phyloP scores from a whole-genome alignment of 2,113 vertebrate genomes.

The Macquaria ambigua region DNA sequence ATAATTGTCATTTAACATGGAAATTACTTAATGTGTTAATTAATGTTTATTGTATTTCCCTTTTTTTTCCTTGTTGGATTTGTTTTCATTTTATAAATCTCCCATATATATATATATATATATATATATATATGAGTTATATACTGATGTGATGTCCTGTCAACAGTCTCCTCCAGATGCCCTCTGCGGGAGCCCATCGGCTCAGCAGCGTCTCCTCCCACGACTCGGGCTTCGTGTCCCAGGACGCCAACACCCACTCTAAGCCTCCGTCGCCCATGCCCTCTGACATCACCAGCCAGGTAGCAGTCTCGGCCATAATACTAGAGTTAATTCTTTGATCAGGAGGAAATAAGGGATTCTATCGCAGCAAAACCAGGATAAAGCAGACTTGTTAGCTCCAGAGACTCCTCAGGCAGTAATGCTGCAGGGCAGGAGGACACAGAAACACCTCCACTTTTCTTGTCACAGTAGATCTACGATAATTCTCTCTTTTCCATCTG shows the following conservation, averaged over 20 bases:
- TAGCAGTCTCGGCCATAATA: conserved; percentile 61
- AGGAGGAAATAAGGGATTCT: not conserved
- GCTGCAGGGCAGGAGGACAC: conserved; percentile 33
- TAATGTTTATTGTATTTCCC: no score
- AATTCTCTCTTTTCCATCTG: conserved; percentile 9
- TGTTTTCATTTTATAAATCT: not conserved
- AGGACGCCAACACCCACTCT: conserved; percentile 94
- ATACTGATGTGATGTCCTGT: conserved; percentile 6
- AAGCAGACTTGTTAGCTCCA: conserved; percentile 13
- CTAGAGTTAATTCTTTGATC: conserved; percentile 12
- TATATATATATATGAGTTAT: not conserved
- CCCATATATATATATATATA: not conserved
- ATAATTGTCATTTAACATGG: not conserved
- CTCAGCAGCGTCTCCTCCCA: conserved; percentile 99
- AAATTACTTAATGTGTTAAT: not conserved
- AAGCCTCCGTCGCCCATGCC: conserved; percentile 99
- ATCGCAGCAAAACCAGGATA: conserved; percentile 4
- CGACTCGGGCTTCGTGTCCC: conserved; percentile 97
- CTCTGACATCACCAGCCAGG: conserved; percentile 98
- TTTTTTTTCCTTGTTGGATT: not conserved
- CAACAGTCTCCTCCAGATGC: conserved; percentile 93
- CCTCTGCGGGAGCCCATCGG: conserved; percentile 88
- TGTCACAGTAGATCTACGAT: conserved; percentile 12
- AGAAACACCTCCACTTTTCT: conserved; percentile 12
- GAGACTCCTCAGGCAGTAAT: conserved; percentile 1